A percentile compares a stretch with the other conserved stretches of the same genome.
phyloP scores from a whole-genome alignment of 2,888 invertebrate species.

The Dynastes hyllus region DNA sequence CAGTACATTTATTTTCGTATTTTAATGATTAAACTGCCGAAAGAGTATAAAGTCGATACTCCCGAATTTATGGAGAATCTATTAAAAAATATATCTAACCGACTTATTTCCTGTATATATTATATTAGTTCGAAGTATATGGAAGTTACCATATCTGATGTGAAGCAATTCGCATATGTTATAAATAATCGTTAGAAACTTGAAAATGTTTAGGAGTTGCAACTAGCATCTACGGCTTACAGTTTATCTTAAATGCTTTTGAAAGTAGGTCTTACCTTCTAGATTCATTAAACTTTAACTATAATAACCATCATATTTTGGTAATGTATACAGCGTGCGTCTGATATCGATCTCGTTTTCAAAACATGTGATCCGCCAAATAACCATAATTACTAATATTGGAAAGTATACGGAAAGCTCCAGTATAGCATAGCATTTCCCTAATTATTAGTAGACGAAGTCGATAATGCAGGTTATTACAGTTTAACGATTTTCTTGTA shows the following conservation, averaged over 20 bases:
- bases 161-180: too few relatives aligned
- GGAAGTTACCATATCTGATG: too few relatives aligned
- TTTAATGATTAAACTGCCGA: too few relatives aligned
- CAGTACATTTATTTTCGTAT: too few relatives aligned
- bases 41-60: too few relatives aligned
- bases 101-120: too few relatives aligned
- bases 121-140: too few relatives aligned
- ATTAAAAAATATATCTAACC: too few relatives aligned
- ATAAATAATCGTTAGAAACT: too few relatives aligned
- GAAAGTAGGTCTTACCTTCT: constrained; percentile 9
- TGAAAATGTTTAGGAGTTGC: too few relatives aligned
- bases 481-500: background rate
- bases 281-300: constrained; percentile 13
- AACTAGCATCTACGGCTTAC: background rate
- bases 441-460: constrained; percentile 11
- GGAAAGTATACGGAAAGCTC: constrained; percentile 1
- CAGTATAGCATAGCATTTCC: background rate
- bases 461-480: constrained; percentile 12
- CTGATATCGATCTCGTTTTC: constrained; percentile 6
- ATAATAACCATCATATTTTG: constrained; percentile 14
- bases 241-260: background rate
- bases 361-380: constrained; percentile 2
- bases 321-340: background rate
- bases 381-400: constrained; percentile 4
- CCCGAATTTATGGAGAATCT: too few relatives aligned